phyloP scores from a whole-genome alignment of 2,888 invertebrate genomes.

The Pemphredon lugubris region DNA sequence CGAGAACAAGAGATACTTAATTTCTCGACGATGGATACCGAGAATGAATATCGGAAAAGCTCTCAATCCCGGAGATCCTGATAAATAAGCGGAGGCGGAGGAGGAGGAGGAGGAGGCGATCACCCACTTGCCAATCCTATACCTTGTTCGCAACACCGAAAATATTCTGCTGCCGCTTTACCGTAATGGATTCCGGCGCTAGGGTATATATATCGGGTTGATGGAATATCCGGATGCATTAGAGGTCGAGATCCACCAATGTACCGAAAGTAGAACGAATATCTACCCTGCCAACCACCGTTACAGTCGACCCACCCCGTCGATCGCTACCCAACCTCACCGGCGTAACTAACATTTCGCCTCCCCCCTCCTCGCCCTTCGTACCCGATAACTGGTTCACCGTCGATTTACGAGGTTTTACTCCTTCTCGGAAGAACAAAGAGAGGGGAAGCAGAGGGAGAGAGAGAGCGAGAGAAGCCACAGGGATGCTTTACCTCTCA shows the following conservation, averaged over 20 bases:
- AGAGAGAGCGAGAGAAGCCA: neutral
- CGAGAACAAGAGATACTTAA: too few relatives aligned
- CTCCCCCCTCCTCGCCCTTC: constrained; percentile 52
- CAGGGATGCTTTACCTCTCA: constrained; percentile 51
- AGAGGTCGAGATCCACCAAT: constrained; percentile 51
- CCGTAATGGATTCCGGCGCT: constrained; percentile 48
- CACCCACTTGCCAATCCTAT: constrained; percentile 5
- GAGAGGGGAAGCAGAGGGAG: neutral
- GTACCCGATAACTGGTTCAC: constrained; percentile 59
- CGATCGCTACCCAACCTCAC: constrained; percentile 51
- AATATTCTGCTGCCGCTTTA: constrained; percentile 17
- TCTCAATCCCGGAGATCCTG: too few relatives aligned
- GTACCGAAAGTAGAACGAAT: constrained; percentile 60
- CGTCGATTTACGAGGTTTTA: constrained; percentile 58
- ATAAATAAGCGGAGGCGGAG: too few relatives aligned
- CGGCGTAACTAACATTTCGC: constrained; percentile 42
- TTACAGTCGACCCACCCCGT: constrained; percentile 38
- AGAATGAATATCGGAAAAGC: too few relatives aligned
- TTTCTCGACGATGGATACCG: too few relatives aligned
- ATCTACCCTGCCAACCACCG: constrained; percentile 45
- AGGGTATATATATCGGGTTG: constrained; percentile 21
- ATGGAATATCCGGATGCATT: constrained; percentile 54
- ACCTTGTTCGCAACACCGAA: constrained; percentile 20
- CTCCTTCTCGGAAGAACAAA: constrained; percentile 19
- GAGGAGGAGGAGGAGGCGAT: too few relatives aligned